Evolutionary conservation across 2,888 invertebrate species (phyloP).

Genomic region (Sympetrum striolatum): DNA sequence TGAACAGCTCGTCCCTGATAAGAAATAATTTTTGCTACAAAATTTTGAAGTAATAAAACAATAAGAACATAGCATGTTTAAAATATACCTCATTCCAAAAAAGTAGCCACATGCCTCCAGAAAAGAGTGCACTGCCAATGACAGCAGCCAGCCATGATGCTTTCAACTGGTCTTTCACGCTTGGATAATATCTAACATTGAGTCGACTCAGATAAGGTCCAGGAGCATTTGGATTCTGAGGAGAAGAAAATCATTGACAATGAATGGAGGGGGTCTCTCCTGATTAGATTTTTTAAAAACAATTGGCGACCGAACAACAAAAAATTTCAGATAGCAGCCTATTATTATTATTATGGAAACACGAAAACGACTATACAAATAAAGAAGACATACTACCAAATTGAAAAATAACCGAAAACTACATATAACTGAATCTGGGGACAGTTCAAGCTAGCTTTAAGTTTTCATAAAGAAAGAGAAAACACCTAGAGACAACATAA

Average conservation of each 20-base stretch:
- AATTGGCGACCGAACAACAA: no score
- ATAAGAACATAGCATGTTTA: conserved; percentile 2
- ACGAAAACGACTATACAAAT: no score
- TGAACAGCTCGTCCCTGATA: conserved; percentile 80
- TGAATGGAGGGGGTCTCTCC: no score
- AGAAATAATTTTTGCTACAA: conserved; percentile 46
- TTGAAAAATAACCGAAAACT: no score
- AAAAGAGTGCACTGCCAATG: conserved; percentile 71
- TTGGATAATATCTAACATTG: conserved; percentile 33
- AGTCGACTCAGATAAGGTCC: conserved; percentile 48
- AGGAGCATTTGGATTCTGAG: conserved; percentile 54
- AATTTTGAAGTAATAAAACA: not conserved
- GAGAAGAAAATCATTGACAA: conserved; percentile 1
- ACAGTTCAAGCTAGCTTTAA: no score
- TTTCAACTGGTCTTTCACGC: conserved; percentile 66
- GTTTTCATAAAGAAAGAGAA: no score
- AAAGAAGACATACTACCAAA: no score
- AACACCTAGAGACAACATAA: no score
- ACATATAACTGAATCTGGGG: no score
- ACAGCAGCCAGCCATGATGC: conserved; percentile 76
- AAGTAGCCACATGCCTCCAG: conserved; percentile 73
- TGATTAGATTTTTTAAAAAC: no score
- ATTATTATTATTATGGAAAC: no score
- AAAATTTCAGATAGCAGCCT: no score
- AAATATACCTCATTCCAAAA: conserved; percentile 82